These are phyloP conservation scores for Machimus atricapillus DNA, from an alignment of 2,888 invertebrate species.

Conservation along the genomic window DNA sequence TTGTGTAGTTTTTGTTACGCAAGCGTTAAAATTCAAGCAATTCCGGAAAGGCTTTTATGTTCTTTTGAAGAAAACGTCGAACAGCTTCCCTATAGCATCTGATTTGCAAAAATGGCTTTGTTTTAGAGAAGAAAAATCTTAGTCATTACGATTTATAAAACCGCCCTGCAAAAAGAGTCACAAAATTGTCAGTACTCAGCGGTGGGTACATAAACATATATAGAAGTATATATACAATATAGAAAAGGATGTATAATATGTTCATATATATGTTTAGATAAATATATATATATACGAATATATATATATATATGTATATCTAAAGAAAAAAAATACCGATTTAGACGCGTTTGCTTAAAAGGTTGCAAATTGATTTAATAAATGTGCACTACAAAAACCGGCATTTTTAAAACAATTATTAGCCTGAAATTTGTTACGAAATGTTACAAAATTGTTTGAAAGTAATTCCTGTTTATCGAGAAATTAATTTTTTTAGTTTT, in stretches of 20 bases:
- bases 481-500: background rate
- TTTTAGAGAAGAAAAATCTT: background rate
- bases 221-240: too few relatives aligned
- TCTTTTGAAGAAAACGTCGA: background rate
- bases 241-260: too few relatives aligned
- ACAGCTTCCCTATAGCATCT: background rate
- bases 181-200: background rate
- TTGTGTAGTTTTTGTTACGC: constrained; percentile 19
- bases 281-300: background rate
- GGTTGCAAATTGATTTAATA: background rate
- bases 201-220: background rate
- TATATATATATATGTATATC: background rate
- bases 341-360: background rate
- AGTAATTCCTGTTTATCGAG: background rate
- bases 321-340: background rate
- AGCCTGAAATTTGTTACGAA: background rate
- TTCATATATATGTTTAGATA: background rate
- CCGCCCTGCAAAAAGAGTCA: background rate
- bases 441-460: background rate
- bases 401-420: background rate
- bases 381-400: background rate
- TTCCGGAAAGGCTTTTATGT: background rate
- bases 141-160: background rate
- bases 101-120: background rate
- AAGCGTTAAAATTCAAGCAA: constrained; percentile 35